Percentiles rank a stretch among this genome's conserved stretches.
These are phyloP conservation scores for Chrysocyon brachyurus DNA, from an alignment of 2,797 vertebrate species.

Conservation along the genomic window DNA sequence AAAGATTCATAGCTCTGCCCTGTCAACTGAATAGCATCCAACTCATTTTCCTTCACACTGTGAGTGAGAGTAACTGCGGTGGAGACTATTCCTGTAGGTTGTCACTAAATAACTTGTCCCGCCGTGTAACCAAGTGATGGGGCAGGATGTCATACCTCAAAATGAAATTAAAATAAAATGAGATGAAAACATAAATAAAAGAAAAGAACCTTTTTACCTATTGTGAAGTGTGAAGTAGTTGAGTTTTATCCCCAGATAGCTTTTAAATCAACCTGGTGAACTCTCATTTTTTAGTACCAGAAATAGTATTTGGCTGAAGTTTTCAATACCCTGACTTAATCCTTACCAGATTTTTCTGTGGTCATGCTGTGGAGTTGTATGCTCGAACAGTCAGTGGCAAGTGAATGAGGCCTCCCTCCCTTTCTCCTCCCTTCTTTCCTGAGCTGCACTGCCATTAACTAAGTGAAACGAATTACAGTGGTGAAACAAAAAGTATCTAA, in stretches of 20 bases:
- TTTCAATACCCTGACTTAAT: background rate
- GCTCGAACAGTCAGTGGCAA: background rate
- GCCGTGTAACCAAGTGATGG: background rate
- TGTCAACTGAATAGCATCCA: slow-evolving; percentile 7
- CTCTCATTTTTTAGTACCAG: background rate
- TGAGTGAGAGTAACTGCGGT: background rate
- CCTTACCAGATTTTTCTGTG: background rate
- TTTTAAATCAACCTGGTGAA: slow-evolving; percentile 49
- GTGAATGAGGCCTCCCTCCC: accelerated
- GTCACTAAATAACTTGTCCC: slow-evolving; percentile 55
- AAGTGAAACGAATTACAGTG: background rate
- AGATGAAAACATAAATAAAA: slow-evolving; percentile 67
- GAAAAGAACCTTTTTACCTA: background rate
- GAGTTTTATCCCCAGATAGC: background rate
- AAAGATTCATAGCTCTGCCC: slow-evolving; percentile 56
- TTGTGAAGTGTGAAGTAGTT: slow-evolving; percentile 13
- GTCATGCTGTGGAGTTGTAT: background rate
- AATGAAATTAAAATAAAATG: slow-evolving; percentile 62
- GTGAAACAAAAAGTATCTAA: background rate
- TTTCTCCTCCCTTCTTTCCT: background rate
- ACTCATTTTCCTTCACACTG: slow-evolving; percentile 29
- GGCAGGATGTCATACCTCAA: slow-evolving; percentile 50
- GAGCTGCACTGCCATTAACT: background rate
- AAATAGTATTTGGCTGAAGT: slow-evolving; percentile 19
- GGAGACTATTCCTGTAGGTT: slow-evolving; percentile 14